Percentiles rank a stretch among this genome's conserved stretches.
Evolutionary conservation across 2,113 vertebrate species (phyloP).

Genomic region (Plotosus lineatus): DNA sequence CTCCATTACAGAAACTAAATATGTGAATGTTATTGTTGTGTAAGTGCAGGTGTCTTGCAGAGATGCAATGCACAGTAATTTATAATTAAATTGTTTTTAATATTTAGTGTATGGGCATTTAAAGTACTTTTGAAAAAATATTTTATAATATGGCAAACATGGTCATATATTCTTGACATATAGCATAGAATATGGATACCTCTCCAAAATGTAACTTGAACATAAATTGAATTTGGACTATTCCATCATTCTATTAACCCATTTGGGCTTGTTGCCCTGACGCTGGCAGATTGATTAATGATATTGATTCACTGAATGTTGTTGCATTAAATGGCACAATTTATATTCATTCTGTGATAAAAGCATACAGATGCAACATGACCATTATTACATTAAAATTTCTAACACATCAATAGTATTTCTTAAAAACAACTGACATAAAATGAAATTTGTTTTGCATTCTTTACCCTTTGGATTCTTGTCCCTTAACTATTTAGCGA

Average conservation of each 20-base stretch:
- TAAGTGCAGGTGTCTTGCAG: neutral
- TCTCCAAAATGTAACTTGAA: neutral
- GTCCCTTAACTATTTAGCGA: neutral
- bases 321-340: slow-evolving; percentile 10
- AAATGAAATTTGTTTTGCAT: slow-evolving; percentile 1
- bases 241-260: slow-evolving; percentile 8
- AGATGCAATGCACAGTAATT: neutral
- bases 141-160: neutral
- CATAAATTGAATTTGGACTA: slow-evolving; percentile 3
- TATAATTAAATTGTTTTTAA: neutral
- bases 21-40: neutral
- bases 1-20: neutral
- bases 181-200: neutral
- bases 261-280: slow-evolving; percentile 1
- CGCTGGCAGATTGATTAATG: slow-evolving; percentile 21
- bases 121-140: neutral
- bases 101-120: neutral
- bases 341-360: neutral
- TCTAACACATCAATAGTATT: neutral
- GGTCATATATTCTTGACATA: neutral
- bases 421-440: neutral
- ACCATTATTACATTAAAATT: slow-evolving; percentile 6
- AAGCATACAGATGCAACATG: neutral
- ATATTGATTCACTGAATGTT: neutral
- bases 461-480: too few relatives aligned